phyloP scores from a whole-genome alignment of 2,888 invertebrate species.

The Heliconius cydno region DNA sequence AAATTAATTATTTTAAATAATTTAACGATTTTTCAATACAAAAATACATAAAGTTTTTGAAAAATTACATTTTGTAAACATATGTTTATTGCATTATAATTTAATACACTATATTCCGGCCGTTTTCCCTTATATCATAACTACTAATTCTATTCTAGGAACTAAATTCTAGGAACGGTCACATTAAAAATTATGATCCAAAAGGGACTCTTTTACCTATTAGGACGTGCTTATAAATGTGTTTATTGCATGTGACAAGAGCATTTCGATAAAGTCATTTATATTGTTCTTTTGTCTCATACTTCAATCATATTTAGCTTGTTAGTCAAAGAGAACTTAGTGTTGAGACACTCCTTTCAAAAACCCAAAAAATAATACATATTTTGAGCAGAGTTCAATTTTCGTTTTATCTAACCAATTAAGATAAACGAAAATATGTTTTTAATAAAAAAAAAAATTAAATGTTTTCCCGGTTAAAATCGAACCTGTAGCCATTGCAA shows the following conservation, averaged over 20 bases:
- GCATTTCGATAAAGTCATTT: constrained; percentile 24
- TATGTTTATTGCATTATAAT: neutral
- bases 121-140: neutral
- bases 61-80: neutral
- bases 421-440: too few species aligned
- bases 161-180: constrained; percentile 20
- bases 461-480: neutral
- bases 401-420: neutral
- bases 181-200: constrained; percentile 13
- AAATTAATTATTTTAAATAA: too few species aligned
- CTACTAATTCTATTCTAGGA: constrained; percentile 14
- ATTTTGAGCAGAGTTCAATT: neutral
- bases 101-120: neutral
- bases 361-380: neutral
- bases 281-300: neutral
- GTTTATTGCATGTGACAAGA: neutral
- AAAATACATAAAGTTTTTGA: neutral
- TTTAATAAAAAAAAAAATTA: neutral
- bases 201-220: constrained; percentile 8
- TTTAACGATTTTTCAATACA: too few species aligned
- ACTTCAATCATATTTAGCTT: neutral
- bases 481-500: neutral
- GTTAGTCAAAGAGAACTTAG: neutral
- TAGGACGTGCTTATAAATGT: neutral
- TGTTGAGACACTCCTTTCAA: neutral